A percentile compares a stretch with the other conserved stretches of the same genome.
phyloP scores from a whole-genome alignment of 2,113 vertebrate species.

The Apistogramma diplotaenia region DNA sequence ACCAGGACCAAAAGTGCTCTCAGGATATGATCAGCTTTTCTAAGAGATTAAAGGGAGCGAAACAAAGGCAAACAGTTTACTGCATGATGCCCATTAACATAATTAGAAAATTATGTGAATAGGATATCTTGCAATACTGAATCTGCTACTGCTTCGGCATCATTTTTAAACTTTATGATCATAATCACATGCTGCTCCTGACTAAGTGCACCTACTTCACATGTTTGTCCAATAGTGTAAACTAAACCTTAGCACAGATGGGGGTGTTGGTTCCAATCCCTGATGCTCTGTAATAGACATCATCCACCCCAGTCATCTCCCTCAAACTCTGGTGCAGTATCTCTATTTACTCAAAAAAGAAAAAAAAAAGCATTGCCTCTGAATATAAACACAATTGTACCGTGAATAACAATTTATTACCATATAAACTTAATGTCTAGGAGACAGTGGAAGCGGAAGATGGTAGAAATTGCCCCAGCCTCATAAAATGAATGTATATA shows the following conservation, averaged over 20 bases:
- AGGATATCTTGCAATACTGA: no score
- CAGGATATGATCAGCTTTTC: no score
- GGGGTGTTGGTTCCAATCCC: not conserved
- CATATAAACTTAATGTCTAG: not conserved
- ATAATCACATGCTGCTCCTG: no score
- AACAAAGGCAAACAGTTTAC: no score
- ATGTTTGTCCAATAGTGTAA: not conserved
- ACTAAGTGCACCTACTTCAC: not conserved
- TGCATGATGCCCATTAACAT: no score
- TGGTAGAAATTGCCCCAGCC: not conserved
- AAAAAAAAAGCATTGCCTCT: not conserved
- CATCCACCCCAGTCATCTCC: not conserved
- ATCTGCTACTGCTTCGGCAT: not conserved
- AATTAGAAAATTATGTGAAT: no score
- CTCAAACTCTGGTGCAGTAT: not conserved
- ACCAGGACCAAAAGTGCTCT: no score
- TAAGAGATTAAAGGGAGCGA: no score
- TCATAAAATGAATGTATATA: conserved; percentile 2
- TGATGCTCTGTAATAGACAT: not conserved
- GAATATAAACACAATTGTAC: not conserved
- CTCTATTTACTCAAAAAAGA: not conserved
- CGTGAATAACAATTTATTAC: not conserved
- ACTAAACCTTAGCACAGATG: not conserved
- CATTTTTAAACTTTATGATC: not conserved
- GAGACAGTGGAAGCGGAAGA: not conserved